Evolutionary conservation across 2,113 vertebrate genomes (phyloP).

Genomic region (Rhinolophus sinicus): DNA sequence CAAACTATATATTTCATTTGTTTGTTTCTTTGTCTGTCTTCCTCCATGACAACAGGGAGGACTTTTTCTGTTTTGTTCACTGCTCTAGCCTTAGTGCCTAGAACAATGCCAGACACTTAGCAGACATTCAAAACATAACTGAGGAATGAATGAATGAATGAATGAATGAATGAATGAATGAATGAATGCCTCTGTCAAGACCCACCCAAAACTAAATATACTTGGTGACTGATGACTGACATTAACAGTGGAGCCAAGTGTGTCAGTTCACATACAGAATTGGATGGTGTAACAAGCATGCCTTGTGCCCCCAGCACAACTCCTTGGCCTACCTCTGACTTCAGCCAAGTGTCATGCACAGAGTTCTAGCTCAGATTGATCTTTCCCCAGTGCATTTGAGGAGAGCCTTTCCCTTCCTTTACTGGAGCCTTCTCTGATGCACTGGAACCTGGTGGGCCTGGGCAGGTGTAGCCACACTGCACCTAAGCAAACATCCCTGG

Average conservation of each 20-base stretch:
- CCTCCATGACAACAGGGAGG: neutral
- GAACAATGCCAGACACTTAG: neutral
- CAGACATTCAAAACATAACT: neutral
- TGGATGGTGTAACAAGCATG: neutral
- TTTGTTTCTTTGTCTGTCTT: neutral
- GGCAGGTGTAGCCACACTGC: neutral
- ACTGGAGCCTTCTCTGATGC: neutral
- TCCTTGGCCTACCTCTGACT: neutral
- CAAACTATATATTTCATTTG: neutral
- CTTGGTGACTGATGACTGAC: neutral
- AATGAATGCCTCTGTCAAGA: neutral
- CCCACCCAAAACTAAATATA: neutral
- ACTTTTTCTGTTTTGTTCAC: neutral
- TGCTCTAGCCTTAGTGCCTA: neutral
- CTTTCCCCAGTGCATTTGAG: neutral
- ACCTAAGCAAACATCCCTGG: too few species aligned
- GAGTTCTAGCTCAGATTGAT: neutral
- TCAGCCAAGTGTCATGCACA: neutral
- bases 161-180: neutral
- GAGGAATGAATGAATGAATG: neutral
- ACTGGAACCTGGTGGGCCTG: neutral
- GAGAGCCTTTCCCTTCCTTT: neutral
- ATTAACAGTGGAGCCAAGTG: rapidly evolving
- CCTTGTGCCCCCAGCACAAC: neutral
- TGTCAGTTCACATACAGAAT: neutral